Conservation (phyloP, 2,888 invertebrate species). For the Acanthosepion pharaonis region DNA sequence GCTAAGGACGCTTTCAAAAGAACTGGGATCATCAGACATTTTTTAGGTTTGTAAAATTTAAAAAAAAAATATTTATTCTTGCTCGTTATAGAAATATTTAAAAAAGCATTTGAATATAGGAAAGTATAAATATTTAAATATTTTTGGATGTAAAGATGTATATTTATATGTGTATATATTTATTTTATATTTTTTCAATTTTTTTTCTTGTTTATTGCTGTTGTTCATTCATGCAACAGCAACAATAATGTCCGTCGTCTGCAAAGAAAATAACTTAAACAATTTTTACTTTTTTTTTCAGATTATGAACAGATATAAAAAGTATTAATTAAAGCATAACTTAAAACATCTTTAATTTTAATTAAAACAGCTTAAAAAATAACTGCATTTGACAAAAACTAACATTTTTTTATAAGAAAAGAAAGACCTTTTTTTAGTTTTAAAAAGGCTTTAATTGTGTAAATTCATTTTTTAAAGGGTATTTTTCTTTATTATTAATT, state of each 20-base stretch:
- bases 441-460: too few species aligned
- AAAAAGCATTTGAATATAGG: neutral
- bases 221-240: neutral
- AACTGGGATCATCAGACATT: neutral
- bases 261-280: neutral
- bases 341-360: too few species aligned
- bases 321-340: too few species aligned
- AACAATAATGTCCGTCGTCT: neutral
- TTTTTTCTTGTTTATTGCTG: neutral
- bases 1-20: slow-evolving; percentile 22
- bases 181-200: neutral
- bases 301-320: too few species aligned
- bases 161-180: neutral
- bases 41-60: neutral
- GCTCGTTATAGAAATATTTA: neutral
- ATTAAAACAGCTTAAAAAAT: too few species aligned
- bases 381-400: too few species aligned
- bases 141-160: neutral
- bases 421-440: too few species aligned
- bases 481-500: too few species aligned
- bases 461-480: too few species aligned
- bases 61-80: neutral
- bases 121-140: neutral
- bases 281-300: neutral
- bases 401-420: too few species aligned